Evolutionary conservation across 2,888 invertebrate species (phyloP).

Genomic region (Trichogramma dendrolimi): DNA sequence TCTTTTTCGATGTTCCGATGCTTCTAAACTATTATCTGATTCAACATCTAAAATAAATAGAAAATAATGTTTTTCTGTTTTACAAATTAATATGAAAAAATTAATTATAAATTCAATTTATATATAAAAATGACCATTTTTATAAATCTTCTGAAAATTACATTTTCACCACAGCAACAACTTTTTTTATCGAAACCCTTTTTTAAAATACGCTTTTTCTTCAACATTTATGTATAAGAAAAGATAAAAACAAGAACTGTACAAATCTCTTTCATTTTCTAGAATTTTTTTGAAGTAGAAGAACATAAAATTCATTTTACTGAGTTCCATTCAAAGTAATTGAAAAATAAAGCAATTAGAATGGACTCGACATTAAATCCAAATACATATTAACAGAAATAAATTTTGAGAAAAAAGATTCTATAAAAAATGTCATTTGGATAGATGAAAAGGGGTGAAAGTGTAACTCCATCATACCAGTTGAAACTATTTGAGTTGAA

Average conservation of each 20-base stretch:
- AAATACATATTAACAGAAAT: background rate
- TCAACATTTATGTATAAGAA: background rate
- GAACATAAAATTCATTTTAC: too few relatives aligned
- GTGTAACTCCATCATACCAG: too few relatives aligned
- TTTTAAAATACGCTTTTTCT: background rate
- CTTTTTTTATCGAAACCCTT: background rate
- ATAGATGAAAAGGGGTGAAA: too few relatives aligned
- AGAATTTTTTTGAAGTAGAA: too few relatives aligned
- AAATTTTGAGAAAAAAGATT: too few relatives aligned
- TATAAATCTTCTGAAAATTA: background rate
- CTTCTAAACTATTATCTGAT: conserved; percentile 51
- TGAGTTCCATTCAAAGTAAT: too few relatives aligned
- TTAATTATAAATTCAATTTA: too few relatives aligned
- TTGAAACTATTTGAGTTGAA: too few relatives aligned
- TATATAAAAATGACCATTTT: background rate
- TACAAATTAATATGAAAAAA: background rate
- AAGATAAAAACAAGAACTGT: background rate
- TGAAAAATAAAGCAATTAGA: background rate
- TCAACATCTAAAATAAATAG: conserved; percentile 41
- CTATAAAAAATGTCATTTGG: too few relatives aligned
- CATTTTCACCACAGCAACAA: background rate
- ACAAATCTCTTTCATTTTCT: too few relatives aligned
- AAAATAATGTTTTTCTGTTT: background rate
- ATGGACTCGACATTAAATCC: background rate
- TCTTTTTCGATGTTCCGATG: conserved; percentile 52